A percentile compares a stretch with the other conserved stretches of the same genome.
Conservation (phyloP, 2,113 vertebrate species). For the Porphyrio hochstetteri region DNA sequence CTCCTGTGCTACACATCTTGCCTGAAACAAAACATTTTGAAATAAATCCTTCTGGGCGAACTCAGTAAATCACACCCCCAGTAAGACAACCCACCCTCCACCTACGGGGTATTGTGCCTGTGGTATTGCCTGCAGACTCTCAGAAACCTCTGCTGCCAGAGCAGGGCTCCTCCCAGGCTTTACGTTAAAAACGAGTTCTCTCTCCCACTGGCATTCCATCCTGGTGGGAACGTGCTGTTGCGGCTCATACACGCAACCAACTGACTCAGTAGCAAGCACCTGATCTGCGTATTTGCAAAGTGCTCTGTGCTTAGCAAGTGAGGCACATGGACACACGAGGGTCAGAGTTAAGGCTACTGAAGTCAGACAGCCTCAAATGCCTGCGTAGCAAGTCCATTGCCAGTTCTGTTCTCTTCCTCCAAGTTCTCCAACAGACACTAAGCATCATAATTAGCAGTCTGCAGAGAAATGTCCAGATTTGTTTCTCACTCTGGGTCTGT, state of each 20-base stretch:
- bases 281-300: neutral
- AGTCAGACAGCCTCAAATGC: neutral
- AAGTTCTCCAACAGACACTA: neutral
- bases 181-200: neutral
- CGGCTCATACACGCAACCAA: neutral
- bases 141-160: neutral
- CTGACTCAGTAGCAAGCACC: neutral
- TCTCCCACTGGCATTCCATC: accelerated
- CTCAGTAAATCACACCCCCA: no score
- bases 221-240: neutral
- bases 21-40: neutral
- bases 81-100: neutral
- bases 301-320: accelerated
- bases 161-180: neutral
- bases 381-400: neutral
- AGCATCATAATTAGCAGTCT: neutral
- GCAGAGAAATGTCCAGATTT: neutral
- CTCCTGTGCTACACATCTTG: neutral
- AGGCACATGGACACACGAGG: accelerated
- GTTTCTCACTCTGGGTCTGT: neutral
- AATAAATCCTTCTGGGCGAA: neutral
- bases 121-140: neutral
- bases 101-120: neutral
- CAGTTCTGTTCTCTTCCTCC: neutral
- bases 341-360: neutral